Evolutionary conservation across 2,888 invertebrate genomes (phyloP).

Genomic region (Hylaea fasciaria): DNA sequence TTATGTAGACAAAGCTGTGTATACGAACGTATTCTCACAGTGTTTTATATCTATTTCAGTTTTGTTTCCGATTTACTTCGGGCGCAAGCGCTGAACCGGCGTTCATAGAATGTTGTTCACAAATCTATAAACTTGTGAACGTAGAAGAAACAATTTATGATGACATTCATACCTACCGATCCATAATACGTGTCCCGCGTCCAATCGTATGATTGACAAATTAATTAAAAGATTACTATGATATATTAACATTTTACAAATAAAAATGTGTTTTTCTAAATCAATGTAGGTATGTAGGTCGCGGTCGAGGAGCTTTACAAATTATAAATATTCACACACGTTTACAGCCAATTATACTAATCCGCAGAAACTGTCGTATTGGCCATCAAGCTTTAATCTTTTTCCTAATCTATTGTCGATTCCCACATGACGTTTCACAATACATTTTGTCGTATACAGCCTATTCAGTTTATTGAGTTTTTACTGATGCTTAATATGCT

Average conservation of each 20-base stretch:
- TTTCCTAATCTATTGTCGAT: constrained; percentile 52
- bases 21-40: too few species aligned
- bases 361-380: constrained; percentile 36
- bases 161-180: too few species aligned
- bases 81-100: too few species aligned
- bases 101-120: neutral
- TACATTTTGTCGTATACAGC: constrained; percentile 55
- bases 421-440: constrained; percentile 59
- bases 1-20: too few species aligned
- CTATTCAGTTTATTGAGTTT: constrained; percentile 69
- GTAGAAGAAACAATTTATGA: too few species aligned
- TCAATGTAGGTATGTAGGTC: constrained; percentile 25
- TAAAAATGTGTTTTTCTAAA: constrained; percentile 7
- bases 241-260: constrained; percentile 9
- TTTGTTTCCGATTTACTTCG: too few species aligned
- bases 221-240: constrained; percentile 16
- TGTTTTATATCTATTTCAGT: too few species aligned
- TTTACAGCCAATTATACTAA: constrained; percentile 43
- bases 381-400: constrained; percentile 38
- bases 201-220: constrained; percentile 11
- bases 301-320: constrained; percentile 11
- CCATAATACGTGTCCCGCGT: constrained; percentile 1
- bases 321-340: constrained; percentile 39
- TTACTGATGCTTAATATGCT: constrained; percentile 77
- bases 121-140: neutral